These are phyloP conservation scores for Nephrotoma flavescens DNA, from an alignment of 2,888 invertebrate genomes.

Conservation along the genomic window DNA sequence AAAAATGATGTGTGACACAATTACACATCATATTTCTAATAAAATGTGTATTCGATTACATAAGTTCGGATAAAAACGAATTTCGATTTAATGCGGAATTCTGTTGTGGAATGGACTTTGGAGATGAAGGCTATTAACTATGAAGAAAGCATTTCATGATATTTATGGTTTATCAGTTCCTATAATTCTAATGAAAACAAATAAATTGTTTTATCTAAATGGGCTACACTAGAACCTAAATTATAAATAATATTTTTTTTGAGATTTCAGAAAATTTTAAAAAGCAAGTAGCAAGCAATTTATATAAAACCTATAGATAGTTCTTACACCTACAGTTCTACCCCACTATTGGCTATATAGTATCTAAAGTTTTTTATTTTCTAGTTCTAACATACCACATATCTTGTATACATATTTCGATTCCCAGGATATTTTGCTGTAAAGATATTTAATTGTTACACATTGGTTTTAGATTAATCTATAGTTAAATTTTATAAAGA, in stretches of 20 bases:
- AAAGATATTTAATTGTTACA: neutral
- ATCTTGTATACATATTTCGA: neutral
- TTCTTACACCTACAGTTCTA: too few species aligned
- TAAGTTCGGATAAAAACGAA: neutral
- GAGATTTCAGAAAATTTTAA: too few species aligned
- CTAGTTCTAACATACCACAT: neutral
- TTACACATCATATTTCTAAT: neutral
- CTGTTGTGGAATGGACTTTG: neutral
- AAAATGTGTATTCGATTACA: neutral
- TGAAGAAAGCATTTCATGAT: too few species aligned
- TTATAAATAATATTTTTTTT: too few species aligned
- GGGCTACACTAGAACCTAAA: too few species aligned
- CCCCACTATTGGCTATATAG: too few species aligned
- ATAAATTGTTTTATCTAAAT: neutral
- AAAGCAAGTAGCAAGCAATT: too few species aligned
- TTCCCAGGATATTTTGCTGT: neutral
- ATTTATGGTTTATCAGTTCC: neutral
- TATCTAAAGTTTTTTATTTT: too few species aligned
- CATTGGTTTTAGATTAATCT: neutral
- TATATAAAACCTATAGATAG: too few species aligned
- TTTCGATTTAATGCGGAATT: neutral
- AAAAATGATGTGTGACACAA: neutral
- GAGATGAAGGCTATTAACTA: too few species aligned
- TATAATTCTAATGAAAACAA: neutral
- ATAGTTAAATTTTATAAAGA: too few species aligned